A percentile compares a stretch with the other conserved stretches of the same genome.
These are phyloP conservation scores for Enteromius unitaeniatus DNA, from an alignment of 2,797 vertebrate genomes.

Conservation along the genomic window DNA sequence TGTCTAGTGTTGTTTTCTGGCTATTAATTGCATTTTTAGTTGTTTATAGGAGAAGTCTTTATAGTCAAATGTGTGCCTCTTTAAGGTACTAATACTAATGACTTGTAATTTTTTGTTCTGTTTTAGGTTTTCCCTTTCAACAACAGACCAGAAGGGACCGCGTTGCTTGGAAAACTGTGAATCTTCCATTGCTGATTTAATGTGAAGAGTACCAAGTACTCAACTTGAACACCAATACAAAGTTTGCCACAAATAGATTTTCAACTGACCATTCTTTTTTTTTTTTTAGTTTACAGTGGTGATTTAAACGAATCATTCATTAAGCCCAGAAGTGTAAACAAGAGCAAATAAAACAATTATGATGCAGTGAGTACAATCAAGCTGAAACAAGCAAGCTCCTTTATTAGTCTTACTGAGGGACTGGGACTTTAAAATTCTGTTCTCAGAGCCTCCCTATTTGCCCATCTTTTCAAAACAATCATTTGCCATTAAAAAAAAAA, in stretches of 20 bases:
- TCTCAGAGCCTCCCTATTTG: background rate
- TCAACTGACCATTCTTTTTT: constrained; percentile 1
- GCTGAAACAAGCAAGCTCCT: background rate
- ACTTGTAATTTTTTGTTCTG: background rate
- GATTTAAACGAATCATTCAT: background rate
- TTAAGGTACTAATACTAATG: background rate
- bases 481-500: background rate
- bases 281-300: constrained; percentile 30
- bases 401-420: constrained; percentile 15
- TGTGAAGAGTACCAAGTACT: constrained; percentile 54
- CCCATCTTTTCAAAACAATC: background rate
- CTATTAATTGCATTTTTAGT: background rate
- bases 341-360: constrained; percentile 9
- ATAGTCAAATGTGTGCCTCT: background rate
- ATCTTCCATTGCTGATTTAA: constrained; percentile 41
- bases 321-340: constrained; percentile 5
- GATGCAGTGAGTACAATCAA: constrained; percentile 36
- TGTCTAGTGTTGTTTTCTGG: background rate
- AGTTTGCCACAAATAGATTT: constrained; percentile 10
- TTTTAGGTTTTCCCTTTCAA: constrained; percentile 42
- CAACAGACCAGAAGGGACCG: constrained; percentile 20
- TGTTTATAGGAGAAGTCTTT: background rate
- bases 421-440: background rate
- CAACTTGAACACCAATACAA: constrained; percentile 26
- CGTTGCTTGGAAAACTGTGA: constrained; percentile 48